These are phyloP conservation scores for Stenopsyche tienmushanensis DNA, from an alignment of 1,140 invertebrate genomes.

Conservation along the genomic window DNA sequence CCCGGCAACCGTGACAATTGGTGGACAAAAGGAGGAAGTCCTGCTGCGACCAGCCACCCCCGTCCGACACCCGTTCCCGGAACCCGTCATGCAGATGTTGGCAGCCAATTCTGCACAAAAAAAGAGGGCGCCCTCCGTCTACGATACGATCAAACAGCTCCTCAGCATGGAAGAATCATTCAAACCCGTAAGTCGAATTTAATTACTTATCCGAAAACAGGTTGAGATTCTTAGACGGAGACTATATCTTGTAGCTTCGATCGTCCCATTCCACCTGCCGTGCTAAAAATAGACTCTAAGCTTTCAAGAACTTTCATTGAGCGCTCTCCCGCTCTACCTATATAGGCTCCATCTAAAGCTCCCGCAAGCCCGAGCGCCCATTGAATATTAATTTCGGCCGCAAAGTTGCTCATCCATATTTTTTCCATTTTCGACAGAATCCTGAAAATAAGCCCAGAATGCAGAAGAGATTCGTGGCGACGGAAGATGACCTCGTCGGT, in stretches of 20 bases:
- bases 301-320: slow-evolving; percentile 35
- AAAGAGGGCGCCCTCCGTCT: slow-evolving; percentile 48
- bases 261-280: slow-evolving; percentile 30
- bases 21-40: slow-evolving; percentile 63
- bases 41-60: slow-evolving; percentile 59
- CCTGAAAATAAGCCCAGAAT: slow-evolving; percentile 48
- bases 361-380: too few relatives aligned
- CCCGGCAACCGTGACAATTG: slow-evolving; percentile 38
- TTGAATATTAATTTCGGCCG: neutral
- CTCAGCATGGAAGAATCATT: slow-evolving; percentile 55
- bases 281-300: slow-evolving; percentile 35
- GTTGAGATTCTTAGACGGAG: slow-evolving; percentile 8
- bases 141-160: slow-evolving; percentile 59
- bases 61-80: slow-evolving; percentile 52
- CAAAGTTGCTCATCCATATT: slow-evolving; percentile 7
- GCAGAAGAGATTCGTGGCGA: slow-evolving; percentile 59
- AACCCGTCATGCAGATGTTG: slow-evolving; percentile 52
- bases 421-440: slow-evolving; percentile 43
- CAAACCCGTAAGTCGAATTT: slow-evolving; percentile 50
- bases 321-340: slow-evolving; percentile 12
- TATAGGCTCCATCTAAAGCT: too few relatives aligned
- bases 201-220: neutral
- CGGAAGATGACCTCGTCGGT: slow-evolving; percentile 57
- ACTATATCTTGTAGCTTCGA: slow-evolving; percentile 19
- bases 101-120: slow-evolving; percentile 46